Evolutionary conservation across 2,113 vertebrate species (phyloP).

Genomic region (Myiozetetes cayanensis): DNA sequence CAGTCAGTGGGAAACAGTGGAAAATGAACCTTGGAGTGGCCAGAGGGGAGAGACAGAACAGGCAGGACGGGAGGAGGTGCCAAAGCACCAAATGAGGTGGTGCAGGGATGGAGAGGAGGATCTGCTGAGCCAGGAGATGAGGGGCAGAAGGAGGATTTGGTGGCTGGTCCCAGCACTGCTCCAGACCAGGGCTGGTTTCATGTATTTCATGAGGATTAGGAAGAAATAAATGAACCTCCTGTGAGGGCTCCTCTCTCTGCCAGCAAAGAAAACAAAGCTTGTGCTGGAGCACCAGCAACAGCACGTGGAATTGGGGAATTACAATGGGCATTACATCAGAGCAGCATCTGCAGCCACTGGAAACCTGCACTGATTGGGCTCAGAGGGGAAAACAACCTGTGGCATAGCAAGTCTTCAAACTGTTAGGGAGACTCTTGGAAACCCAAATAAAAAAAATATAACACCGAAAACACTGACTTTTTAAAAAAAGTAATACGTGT

Average conservation of each 20-base stretch:
- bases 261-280: background rate
- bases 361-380: background rate
- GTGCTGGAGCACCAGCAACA: background rate
- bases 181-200: background rate
- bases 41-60: background rate
- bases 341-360: background rate
- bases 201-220: background rate
- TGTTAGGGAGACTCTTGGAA: background rate
- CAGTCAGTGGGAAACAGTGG: background rate
- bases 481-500: too few relatives aligned
- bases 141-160: background rate
- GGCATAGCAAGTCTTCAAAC: background rate
- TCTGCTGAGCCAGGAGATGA: background rate
- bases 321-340: conserved; percentile 31
- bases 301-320: background rate
- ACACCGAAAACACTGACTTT: background rate
- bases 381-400: background rate
- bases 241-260: background rate
- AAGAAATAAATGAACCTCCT: background rate
- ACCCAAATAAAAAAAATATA: background rate
- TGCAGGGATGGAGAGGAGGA: background rate
- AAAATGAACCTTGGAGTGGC: background rate
- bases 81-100: background rate
- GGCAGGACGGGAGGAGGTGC: background rate
- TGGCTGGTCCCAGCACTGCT: background rate